phyloP scores from a whole-genome alignment of 2,888 invertebrate genomes.

The Drosophila eohydei region DNA sequence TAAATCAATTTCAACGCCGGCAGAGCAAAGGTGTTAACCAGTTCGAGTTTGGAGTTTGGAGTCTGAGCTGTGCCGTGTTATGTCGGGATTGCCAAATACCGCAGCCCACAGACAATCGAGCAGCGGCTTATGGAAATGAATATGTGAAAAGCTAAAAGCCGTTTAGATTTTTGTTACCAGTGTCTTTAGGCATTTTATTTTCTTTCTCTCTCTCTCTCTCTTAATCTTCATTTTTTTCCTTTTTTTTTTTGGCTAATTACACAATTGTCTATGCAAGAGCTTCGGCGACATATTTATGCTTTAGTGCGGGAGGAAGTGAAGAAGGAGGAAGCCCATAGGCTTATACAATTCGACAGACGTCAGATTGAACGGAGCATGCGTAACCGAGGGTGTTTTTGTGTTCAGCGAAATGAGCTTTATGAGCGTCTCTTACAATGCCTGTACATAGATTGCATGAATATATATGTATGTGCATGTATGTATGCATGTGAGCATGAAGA shows the following conservation, averaged over 20 bases:
- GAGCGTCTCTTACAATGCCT: conserved; percentile 23
- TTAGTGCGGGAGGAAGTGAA: neutral
- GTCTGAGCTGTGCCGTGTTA: conserved; percentile 10
- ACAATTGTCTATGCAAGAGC: conserved; percentile 71
- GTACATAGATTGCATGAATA: conserved; percentile 12
- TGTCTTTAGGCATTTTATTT: conserved; percentile 18
- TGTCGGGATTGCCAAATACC: conserved; percentile 47
- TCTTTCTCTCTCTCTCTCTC: conserved; percentile 4
- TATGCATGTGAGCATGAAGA: neutral
- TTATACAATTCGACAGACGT: conserved; percentile 63
- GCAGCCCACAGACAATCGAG: conserved; percentile 36
- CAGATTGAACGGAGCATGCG: conserved; percentile 59
- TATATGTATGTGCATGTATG: neutral
- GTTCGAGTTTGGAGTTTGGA: conserved; percentile 33
- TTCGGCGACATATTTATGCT: conserved; percentile 54
- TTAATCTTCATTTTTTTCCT: neutral
- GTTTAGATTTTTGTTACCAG: conserved; percentile 56
- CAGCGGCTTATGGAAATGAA: conserved; percentile 51
- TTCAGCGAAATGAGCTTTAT: conserved; percentile 51
- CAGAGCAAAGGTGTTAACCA: conserved; percentile 52
- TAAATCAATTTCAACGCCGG: conserved; percentile 63
- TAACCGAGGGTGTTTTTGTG: conserved; percentile 66
- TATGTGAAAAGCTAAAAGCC: conserved; percentile 48
- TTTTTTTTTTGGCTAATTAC: conserved; percentile 68
- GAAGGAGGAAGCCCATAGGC: conserved; percentile 12